Evolutionary conservation across 2,113 vertebrate genomes (phyloP).

Genomic region (Jaculus jaculus): DNA sequence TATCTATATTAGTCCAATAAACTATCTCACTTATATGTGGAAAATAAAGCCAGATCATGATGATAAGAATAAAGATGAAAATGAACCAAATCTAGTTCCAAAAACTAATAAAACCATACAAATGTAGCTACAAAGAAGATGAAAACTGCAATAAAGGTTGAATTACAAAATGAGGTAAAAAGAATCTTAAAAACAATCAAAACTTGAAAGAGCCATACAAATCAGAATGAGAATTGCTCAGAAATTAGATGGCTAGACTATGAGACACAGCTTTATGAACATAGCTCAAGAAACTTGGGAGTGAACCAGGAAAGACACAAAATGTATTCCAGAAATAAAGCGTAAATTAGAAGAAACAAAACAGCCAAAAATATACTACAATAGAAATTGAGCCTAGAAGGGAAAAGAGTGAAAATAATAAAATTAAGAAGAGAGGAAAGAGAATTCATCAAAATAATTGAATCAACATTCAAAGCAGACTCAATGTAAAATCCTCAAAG

Average conservation of each 20-base stretch:
- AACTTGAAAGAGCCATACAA: neutral
- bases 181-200: neutral
- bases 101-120: neutral
- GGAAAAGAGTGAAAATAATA: neutral
- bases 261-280: neutral
- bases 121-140: neutral
- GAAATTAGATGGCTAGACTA: neutral
- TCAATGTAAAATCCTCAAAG: neutral
- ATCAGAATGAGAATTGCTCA: neutral
- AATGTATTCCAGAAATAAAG: conserved; percentile 1
- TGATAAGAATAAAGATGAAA: conserved; percentile 17
- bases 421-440: neutral
- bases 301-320: neutral
- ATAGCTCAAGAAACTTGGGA: neutral
- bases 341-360: neutral
- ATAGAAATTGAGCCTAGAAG: neutral
- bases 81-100: neutral
- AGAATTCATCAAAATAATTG: conserved; percentile 23
- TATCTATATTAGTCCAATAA: neutral
- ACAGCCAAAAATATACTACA: neutral
- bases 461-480: neutral
- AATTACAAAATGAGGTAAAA: conserved; percentile 29
- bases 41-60: conserved; percentile 46
- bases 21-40: neutral
- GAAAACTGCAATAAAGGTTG: neutral